Conservation (phyloP, 2,797 vertebrate genomes). For the Nyctibius grandis region DNA sequence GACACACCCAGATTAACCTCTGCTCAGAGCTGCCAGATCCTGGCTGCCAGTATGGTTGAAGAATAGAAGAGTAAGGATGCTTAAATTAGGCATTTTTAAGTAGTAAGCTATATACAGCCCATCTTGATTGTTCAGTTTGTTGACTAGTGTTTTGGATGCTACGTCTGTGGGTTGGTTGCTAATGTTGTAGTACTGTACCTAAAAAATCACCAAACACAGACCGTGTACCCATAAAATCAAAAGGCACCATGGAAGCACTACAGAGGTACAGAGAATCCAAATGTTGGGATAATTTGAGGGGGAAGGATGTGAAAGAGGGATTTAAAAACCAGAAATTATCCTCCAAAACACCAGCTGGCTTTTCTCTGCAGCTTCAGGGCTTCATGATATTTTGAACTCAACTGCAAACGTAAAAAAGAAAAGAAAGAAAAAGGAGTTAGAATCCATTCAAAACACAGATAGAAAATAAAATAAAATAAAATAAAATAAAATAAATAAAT, state of each 20-base stretch:
- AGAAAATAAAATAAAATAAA: not conserved
- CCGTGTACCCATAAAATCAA: not conserved
- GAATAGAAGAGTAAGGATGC: not conserved
- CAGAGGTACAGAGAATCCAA: not conserved
- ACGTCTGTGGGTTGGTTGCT: not conserved
- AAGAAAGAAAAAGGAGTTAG: accelerated
- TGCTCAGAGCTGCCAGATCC: not conserved
- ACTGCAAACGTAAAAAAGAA: not conserved
- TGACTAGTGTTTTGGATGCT: not conserved
- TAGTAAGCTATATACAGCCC: not conserved
- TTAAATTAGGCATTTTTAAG: not conserved
- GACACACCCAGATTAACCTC: not conserved
- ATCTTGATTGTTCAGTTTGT: not conserved
- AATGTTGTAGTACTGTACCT: not conserved
- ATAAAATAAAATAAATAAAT: not conserved
- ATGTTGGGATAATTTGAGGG: not conserved
- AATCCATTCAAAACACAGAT: not conserved
- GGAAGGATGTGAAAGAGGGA: not conserved
- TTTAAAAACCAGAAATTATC: not conserved
- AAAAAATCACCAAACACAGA: not conserved
- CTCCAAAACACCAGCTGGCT: not conserved
- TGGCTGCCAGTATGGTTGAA: not conserved
- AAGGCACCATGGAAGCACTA: not conserved
- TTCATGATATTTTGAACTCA: not conserved
- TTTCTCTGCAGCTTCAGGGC: not conserved